phyloP scores from a whole-genome alignment of 2,888 invertebrate genomes.

The Willowsia nigromaculata region DNA sequence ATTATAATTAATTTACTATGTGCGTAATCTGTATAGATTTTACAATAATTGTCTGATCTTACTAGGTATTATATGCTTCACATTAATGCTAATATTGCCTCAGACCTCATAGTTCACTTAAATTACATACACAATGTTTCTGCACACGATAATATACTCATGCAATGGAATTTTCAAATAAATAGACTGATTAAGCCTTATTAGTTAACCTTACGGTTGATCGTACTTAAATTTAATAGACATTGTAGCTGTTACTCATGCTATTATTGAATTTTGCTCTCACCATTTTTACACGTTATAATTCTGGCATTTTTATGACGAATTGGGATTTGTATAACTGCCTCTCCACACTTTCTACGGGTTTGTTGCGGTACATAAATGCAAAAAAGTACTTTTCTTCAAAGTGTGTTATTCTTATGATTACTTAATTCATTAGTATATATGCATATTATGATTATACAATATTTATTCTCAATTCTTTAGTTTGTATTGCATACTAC shows the following conservation, averaged over 20 bases:
- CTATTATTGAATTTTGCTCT: neutral
- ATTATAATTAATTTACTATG: slow-evolving; percentile 47
- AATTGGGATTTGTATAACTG: slow-evolving; percentile 17
- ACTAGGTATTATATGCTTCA: neutral
- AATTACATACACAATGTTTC: slow-evolving; percentile 11
- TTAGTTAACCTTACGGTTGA: neutral
- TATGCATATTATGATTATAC: neutral
- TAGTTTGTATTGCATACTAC: slow-evolving; percentile 10
- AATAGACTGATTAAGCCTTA: slow-evolving; percentile 39
- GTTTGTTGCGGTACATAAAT: slow-evolving; percentile 5
- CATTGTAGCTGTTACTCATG: neutral
- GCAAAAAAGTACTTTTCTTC: slow-evolving; percentile 11
- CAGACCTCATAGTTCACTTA: slow-evolving; percentile 53
- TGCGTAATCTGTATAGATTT: slow-evolving; percentile 56
- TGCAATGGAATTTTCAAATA: slow-evolving; percentile 44
- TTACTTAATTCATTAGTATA: neutral
- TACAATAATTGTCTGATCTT: slow-evolving; percentile 59
- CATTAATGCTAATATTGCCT: slow-evolving; percentile 68
- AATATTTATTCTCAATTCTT: neutral
- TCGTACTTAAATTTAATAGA: neutral
- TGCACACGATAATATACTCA: neutral
- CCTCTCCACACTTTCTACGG: neutral
- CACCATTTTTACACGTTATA: neutral
- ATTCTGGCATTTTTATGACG: neutral
- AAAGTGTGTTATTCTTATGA: neutral